These are phyloP conservation scores for Podarcis raffonei DNA, from an alignment of 2,113 vertebrate genomes.

Conservation along the genomic window DNA sequence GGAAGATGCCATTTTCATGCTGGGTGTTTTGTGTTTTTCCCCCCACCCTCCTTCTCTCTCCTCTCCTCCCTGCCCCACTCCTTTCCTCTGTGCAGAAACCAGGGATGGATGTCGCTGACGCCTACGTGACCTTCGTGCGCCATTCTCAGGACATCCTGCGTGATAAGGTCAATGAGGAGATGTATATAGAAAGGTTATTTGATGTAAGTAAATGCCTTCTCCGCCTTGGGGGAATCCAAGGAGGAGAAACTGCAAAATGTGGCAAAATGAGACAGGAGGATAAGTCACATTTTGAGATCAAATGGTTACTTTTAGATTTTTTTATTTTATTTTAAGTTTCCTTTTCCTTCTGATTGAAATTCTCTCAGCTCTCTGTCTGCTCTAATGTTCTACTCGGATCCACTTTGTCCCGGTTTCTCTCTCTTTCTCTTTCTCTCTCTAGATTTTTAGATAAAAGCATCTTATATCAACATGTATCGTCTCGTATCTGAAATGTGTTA, in stretches of 20 bases:
- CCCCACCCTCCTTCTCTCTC: conserved; percentile 51
- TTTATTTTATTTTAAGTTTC: conserved; percentile 55
- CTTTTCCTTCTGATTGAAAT: conserved; percentile 72
- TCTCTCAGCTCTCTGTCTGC: conserved; percentile 78
- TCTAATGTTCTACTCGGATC: conserved; percentile 77
- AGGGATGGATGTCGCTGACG: conserved; percentile 97
- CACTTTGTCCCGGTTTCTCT: conserved; percentile 82
- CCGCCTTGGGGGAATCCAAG: conserved; percentile 86
- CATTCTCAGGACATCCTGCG: conserved; percentile 99
- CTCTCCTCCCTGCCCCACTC: conserved; percentile 57
- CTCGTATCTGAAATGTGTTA: conserved; percentile 60
- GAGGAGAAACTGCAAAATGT: conserved; percentile 97
- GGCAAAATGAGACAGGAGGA: conserved; percentile 99
- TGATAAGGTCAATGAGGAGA: conserved; percentile 99
- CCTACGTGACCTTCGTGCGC: conserved; percentile 97
- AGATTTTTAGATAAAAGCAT: conserved; percentile 47
- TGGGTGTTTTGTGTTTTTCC: not conserved
- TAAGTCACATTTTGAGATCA: conserved; percentile 98
- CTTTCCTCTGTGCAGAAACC: conserved; percentile 87
- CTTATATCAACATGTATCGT: conserved; percentile 49
- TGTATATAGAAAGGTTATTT: conserved; percentile 99
- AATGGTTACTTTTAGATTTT: conserved; percentile 70
- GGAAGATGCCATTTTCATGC: conserved; percentile 55
- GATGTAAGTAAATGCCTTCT: conserved; percentile 99
- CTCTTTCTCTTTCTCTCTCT: conserved; percentile 16